These are phyloP conservation scores for Rhagologus leucostigma DNA, from an alignment of 2,113 vertebrate species.

Conservation along the genomic window DNA sequence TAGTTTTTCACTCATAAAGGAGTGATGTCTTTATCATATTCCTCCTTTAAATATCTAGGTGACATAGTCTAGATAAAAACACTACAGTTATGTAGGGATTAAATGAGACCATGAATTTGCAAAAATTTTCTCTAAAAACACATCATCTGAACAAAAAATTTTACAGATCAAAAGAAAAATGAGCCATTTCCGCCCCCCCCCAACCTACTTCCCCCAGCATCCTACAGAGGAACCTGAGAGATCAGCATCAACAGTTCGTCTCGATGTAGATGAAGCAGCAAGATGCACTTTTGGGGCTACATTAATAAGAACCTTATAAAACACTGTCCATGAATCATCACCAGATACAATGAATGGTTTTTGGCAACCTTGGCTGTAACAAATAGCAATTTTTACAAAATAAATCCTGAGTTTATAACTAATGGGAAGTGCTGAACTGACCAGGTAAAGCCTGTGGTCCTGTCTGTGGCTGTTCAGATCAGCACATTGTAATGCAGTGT, in stretches of 20 bases:
- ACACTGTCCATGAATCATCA: neutral
- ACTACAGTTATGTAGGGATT: neutral
- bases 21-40: neutral
- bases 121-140: neutral
- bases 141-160: neutral
- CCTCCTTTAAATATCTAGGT: neutral
- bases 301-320: neutral
- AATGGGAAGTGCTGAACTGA: neutral
- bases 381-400: neutral
- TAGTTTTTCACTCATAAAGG: neutral
- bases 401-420: neutral
- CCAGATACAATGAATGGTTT: neutral
- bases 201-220: neutral
- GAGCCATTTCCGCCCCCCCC: fast-evolving
- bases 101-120: neutral
- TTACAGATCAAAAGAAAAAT: neutral
- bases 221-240: neutral
- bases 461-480: neutral
- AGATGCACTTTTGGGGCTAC: neutral
- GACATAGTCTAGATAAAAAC: neutral
- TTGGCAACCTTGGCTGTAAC: neutral
- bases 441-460: neutral
- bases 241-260: neutral
- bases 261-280: neutral
- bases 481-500: neutral